Evolutionary conservation across 2,888 invertebrate species (phyloP).

Genomic region (Monochamus alternatus): DNA sequence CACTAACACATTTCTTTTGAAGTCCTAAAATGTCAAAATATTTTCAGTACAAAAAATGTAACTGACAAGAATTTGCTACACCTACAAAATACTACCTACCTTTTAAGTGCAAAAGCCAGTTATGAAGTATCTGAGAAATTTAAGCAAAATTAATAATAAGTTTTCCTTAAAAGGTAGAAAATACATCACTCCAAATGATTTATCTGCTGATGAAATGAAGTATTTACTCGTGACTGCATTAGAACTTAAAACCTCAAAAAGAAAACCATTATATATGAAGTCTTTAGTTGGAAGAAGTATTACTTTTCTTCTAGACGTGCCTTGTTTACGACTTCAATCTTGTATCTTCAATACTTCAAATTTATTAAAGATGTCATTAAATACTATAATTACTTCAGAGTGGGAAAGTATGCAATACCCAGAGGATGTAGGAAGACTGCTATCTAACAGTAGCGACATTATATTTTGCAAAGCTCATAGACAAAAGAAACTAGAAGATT

Average conservation of each 20-base stretch:
- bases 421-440: slow-evolving; percentile 35
- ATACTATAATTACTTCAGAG: slow-evolving; percentile 23
- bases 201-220: slow-evolving; percentile 38
- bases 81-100: too few species aligned
- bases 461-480: slow-evolving; percentile 41
- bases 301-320: slow-evolving; percentile 31
- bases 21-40: background rate
- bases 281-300: slow-evolving; percentile 24
- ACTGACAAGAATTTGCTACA: background rate
- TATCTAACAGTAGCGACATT: slow-evolving; percentile 37
- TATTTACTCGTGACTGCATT: slow-evolving; percentile 29
- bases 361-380: slow-evolving; percentile 34
- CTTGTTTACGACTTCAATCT: slow-evolving; percentile 38
- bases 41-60: background rate
- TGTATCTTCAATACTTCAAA: slow-evolving; percentile 33
- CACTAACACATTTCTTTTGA: too few species aligned
- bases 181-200: slow-evolving; percentile 29
- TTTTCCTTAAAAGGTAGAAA: slow-evolving; percentile 2
- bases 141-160: background rate
- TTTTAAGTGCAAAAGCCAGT: background rate
- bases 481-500: slow-evolving; percentile 34
- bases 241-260: slow-evolving; percentile 25
- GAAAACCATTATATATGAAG: slow-evolving; percentile 7
- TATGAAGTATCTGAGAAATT: slow-evolving; percentile 6
- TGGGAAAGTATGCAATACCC: slow-evolving; percentile 32